Evolutionary conservation across 2,888 invertebrate species (phyloP), one percentile per base, ranked within the genome.

Genomic region (Epistrophe eligans): DNA sequence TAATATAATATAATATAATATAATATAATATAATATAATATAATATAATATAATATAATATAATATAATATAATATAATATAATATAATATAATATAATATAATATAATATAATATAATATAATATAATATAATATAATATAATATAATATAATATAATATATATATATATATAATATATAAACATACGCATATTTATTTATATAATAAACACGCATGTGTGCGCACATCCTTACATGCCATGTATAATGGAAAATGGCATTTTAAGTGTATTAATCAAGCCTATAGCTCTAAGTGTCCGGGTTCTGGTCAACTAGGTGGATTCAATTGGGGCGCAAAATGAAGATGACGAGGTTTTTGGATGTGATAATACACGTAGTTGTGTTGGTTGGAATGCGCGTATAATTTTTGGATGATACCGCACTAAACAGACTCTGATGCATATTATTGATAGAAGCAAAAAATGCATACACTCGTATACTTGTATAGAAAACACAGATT

Each of bases 211-310:
- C 67, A 74, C 70, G 76, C 74, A 77, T 79, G 79, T 79, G 70
- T 79, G 70, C 70, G n/a, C 45, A 79, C 19, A 77, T 64, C 45
- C 52, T 60, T 52, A 62, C 67, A 77, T 24, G 70, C 35, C 62
- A 64, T 64, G 70, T 40, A 79, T 74, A 83, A 79, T 62, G 55
- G 62, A 19, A 74, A 70, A 67, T 67, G 73, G 45, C 55, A 83
- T 55, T 79, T 79, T 48, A 84, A 79, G 79, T 74, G 74, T 74
- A 84, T 79, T 84, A 74, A 79, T 83, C 79, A 83, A 62, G 67
- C 55, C 67, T 38, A 58, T 48, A 77, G 72, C 45, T 72, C 77
- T 35, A 77, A 70, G 50, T 77, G 35, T 67, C 50, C 72, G 28
- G 55, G 60, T 60, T 38, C 55, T 62, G 58, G 58, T 62, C 58